Evolutionary conservation across 2,888 invertebrate genomes (phyloP).

Genomic region (Prosopocoilus inquinatus): DNA sequence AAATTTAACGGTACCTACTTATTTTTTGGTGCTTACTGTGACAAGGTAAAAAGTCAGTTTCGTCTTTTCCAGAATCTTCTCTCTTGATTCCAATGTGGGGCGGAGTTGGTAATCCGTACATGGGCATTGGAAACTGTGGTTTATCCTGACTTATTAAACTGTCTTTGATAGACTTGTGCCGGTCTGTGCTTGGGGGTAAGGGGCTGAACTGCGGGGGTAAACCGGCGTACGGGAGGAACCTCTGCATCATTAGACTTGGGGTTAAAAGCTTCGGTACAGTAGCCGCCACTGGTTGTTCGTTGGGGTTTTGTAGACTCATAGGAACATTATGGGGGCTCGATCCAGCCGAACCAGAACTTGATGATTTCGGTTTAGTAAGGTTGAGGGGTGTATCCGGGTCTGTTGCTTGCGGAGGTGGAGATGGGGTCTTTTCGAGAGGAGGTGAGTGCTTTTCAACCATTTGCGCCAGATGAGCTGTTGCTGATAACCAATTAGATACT

Average conservation of each 20-base stretch:
- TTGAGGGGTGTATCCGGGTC: constrained; percentile 86
- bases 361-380: constrained; percentile 78
- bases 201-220: constrained; percentile 58
- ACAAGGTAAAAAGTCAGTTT: constrained; percentile 54
- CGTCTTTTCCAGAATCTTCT: constrained; percentile 54
- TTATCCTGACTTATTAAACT: constrained; percentile 42
- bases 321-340: constrained; percentile 53
- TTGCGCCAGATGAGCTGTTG: constrained; percentile 62
- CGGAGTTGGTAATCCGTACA: constrained; percentile 49
- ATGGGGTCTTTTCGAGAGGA: constrained; percentile 42
- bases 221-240: constrained; percentile 62
- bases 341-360: constrained; percentile 55
- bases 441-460: constrained; percentile 45
- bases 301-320: constrained; percentile 46
- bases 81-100: constrained; percentile 33
- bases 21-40: constrained; percentile 8
- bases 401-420: constrained; percentile 42
- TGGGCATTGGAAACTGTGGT: constrained; percentile 46
- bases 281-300: constrained; percentile 57
- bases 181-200: constrained; percentile 40
- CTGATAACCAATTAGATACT: constrained; percentile 59
- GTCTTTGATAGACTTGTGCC: constrained; percentile 44
- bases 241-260: constrained; percentile 59
- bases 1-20: background rate
- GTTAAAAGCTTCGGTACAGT: constrained; percentile 59